Evolutionary conservation across 1,140 invertebrate genomes (phyloP).

Genomic region (Helicorthomorpha holstii): DNA sequence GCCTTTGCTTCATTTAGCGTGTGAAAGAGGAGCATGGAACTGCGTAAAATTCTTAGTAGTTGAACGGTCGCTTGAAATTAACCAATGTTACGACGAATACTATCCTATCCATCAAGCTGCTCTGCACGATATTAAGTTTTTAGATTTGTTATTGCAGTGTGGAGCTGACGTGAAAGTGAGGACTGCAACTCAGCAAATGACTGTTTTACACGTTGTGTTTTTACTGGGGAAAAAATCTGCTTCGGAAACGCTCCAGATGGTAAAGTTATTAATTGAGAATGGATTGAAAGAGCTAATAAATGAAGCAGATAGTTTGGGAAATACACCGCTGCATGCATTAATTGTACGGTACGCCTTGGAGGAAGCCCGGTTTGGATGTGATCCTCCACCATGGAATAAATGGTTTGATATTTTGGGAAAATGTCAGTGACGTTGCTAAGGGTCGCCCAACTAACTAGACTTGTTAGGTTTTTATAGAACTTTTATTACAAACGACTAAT

Average conservation of each 20-base stretch:
- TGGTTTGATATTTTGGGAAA: no score
- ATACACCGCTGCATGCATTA: slow-evolving; percentile 39
- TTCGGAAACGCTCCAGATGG: slow-evolving; percentile 45
- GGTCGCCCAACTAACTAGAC: no score
- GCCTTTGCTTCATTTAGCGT: slow-evolving; percentile 45
- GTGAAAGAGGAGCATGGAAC: slow-evolving; percentile 48
- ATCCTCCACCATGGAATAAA: slow-evolving; percentile 17
- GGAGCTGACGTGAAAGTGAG: slow-evolving; percentile 47
- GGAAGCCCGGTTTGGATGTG: slow-evolving; percentile 46
- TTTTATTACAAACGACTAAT: no score
- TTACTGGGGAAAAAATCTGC: slow-evolving; percentile 37
- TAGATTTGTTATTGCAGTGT: slow-evolving; percentile 40
- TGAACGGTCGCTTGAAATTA: slow-evolving; percentile 48
- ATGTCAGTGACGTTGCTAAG: no score
- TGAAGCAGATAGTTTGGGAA: slow-evolving; percentile 45
- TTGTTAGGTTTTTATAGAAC: no score
- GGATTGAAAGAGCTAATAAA: slow-evolving; percentile 49
- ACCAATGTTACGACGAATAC: slow-evolving; percentile 54
- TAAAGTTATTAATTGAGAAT: slow-evolving; percentile 43
- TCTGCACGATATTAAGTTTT: slow-evolving; percentile 44
- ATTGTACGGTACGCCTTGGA: slow-evolving; percentile 52
- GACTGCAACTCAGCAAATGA: slow-evolving; percentile 55
- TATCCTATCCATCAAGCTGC: slow-evolving; percentile 55
- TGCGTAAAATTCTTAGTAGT: slow-evolving; percentile 46
- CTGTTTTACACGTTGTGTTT: slow-evolving; percentile 39